A percentile compares a stretch with the other conserved stretches of the same genome.
Evolutionary conservation across 1,140 invertebrate species (phyloP).

Genomic region (Lucilia sericata): DNA sequence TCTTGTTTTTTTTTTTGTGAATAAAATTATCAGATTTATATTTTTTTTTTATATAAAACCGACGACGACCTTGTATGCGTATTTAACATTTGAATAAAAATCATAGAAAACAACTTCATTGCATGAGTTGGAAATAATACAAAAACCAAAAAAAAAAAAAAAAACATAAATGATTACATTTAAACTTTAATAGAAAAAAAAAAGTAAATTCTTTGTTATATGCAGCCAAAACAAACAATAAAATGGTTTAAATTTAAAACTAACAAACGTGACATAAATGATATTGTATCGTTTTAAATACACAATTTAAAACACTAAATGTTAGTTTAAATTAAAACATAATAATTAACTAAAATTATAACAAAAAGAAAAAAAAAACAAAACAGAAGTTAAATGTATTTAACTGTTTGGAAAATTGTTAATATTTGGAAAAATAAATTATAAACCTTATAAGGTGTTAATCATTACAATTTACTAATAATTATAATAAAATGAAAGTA

Average conservation of each 20-base stretch:
- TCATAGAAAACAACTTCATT: neutral
- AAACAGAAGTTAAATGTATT: neutral
- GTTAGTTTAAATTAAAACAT: neutral
- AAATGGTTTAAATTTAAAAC: too few species aligned
- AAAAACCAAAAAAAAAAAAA: neutral
- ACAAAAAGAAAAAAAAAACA: neutral
- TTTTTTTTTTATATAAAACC: too few species aligned
- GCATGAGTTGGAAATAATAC: constrained; percentile 14
- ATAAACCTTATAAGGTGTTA: neutral
- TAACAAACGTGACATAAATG: too few species aligned
- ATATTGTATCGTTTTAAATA: too few species aligned
- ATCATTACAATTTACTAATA: too few species aligned
- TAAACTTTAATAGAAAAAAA: neutral
- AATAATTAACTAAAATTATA: too few species aligned
- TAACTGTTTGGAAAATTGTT: constrained; percentile 14
- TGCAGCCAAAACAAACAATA: too few species aligned
- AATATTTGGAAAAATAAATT: neutral
- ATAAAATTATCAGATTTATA: too few species aligned
- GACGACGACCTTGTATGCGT: constrained; percentile 12
- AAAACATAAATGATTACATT: neutral
- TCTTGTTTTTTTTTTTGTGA: too few species aligned
- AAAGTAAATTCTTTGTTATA: neutral
- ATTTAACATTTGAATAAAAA: too few species aligned
- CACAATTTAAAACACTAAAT: too few species aligned
- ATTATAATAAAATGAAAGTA: too few species aligned